Evolutionary conservation across 2,888 invertebrate species (phyloP).

Genomic region (Ectobius pallidus): DNA sequence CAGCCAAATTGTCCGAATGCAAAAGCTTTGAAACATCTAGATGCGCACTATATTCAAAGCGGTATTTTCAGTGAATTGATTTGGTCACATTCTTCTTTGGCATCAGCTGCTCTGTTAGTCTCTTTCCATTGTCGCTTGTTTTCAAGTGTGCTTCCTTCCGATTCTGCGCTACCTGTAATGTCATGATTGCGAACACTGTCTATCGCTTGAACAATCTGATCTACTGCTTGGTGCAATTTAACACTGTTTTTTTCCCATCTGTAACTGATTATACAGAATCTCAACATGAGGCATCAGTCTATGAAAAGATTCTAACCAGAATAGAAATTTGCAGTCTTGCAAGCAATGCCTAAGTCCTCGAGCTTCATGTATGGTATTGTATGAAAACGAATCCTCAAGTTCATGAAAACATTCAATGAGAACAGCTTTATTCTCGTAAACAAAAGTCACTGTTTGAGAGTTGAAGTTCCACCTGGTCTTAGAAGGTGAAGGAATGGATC

Average conservation of each 20-base stretch:
- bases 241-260: conserved; percentile 10
- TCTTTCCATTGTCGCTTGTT: neutral
- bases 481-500: neutral
- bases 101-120: neutral
- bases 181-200: neutral
- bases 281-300: neutral
- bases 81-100: neutral
- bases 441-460: neutral
- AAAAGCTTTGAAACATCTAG: neutral
- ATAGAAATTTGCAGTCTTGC: conserved; percentile 10
- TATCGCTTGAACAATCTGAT: neutral
- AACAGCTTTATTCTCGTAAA: too few species aligned
- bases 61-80: neutral
- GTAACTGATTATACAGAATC: neutral
- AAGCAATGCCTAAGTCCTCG: neutral
- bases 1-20: neutral
- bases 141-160: neutral
- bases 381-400: neutral
- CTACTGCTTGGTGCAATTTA: neutral
- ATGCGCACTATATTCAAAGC: neutral
- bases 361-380: neutral
- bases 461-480: neutral
- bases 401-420: conserved; percentile 1
- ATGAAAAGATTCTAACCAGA: conserved; percentile 6
- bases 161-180: neutral